Conservation (phyloP, 2,113 vertebrate species). For the Ptychochromis oligacanthus region DNA sequence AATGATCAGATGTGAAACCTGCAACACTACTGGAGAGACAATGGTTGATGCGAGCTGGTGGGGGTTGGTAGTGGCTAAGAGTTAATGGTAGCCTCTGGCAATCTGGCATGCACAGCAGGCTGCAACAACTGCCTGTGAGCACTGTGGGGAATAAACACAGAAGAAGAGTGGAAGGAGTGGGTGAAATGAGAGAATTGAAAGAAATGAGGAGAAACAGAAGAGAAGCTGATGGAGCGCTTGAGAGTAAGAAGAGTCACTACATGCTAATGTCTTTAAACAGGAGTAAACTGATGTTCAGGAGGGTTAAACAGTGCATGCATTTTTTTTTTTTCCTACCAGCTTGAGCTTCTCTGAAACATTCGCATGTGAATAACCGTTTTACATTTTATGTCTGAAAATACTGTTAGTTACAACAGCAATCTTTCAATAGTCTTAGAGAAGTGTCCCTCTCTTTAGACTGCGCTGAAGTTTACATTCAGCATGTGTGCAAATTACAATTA, state of each 20-base stretch:
- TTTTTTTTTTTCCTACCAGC: neutral
- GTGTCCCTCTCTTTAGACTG: neutral
- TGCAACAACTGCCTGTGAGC: slow-evolving; percentile 11
- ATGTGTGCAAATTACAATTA: neutral
- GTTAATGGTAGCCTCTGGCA: slow-evolving; percentile 42
- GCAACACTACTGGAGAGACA: neutral
- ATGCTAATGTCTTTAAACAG: neutral
- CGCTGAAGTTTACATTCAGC: neutral
- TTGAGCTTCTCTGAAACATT: neutral
- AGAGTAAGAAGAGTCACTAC: neutral
- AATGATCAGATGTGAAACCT: neutral
- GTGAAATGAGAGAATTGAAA: neutral
- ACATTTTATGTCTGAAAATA: neutral
- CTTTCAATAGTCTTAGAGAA: neutral
- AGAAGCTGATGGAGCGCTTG: neutral
- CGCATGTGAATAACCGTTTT: neutral
- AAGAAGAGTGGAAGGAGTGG: neutral
- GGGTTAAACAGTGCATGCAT: accelerated
- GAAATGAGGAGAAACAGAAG: neutral
- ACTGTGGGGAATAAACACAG: neutral
- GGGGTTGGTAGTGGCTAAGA: slow-evolving; percentile 26
- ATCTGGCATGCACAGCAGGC: slow-evolving; percentile 11
- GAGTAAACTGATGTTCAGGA: neutral
- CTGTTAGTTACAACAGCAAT: neutral
- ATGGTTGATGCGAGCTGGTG: neutral